Conservation (phyloP, 92 coral and sea anemone genomes). For the Epizoanthus scotinus region DNA sequence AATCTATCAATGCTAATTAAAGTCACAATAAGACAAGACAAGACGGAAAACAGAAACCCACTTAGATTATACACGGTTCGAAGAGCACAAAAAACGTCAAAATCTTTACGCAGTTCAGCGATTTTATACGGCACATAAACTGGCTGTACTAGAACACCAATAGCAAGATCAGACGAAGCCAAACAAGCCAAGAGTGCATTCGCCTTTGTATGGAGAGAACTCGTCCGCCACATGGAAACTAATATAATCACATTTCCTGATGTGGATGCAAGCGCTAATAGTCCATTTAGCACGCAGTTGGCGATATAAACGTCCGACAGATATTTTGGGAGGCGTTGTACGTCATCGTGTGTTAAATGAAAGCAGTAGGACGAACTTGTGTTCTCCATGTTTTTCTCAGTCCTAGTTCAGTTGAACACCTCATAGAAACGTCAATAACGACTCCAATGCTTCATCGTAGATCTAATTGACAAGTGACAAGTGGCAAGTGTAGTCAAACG, state of each 20-base stretch:
- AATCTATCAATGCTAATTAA: conserved; percentile 51
- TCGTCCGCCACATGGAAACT: conserved; percentile 39
- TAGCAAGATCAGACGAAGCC: conserved; percentile 52
- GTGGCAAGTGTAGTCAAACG: too few relatives aligned
- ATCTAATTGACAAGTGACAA: too few relatives aligned
- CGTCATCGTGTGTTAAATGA: not conserved
- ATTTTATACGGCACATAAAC: conserved; percentile 55
- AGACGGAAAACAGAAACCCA: conserved; percentile 40
- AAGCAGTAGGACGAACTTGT: not conserved
- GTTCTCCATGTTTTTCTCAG: not conserved
- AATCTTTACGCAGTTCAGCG: conserved; percentile 42
- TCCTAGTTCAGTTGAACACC: too few relatives aligned
- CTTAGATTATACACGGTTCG: conserved; percentile 46
- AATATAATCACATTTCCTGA: conserved; percentile 45
- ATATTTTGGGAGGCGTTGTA: conserved; percentile 29
- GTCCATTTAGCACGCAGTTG: conserved; percentile 45
- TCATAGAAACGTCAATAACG: too few relatives aligned
- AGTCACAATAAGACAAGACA: conserved; percentile 56
- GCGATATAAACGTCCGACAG: conserved; percentile 46
- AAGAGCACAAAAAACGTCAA: conserved; percentile 35
- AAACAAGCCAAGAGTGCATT: conserved; percentile 49
- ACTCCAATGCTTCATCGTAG: too few relatives aligned
- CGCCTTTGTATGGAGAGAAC: conserved; percentile 50
- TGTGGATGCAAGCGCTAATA: conserved; percentile 40
- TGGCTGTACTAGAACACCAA: conserved; percentile 54